Evolutionary conservation across 2,113 vertebrate genomes (phyloP).

Genomic region (Calypte anna): DNA sequence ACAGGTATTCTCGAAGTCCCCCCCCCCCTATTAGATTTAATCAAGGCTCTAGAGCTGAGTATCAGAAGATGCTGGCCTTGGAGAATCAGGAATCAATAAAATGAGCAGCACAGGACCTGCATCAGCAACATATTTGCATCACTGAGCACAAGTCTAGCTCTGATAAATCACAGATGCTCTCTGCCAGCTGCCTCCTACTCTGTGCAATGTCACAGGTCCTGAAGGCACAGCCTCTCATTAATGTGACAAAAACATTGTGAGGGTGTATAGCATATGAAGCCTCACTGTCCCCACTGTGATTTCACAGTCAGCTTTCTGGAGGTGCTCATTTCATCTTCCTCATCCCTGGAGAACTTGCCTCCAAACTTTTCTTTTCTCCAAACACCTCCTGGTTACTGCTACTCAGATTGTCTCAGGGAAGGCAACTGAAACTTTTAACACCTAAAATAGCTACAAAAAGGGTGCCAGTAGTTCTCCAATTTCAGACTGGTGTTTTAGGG

Average conservation of each 20-base stretch:
- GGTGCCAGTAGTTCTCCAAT: background rate
- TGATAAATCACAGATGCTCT: background rate
- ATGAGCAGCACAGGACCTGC: background rate
- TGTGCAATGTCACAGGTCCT: background rate
- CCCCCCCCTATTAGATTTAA: background rate
- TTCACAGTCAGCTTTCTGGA: background rate
- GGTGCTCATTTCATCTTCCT: background rate
- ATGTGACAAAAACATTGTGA: fast-evolving
- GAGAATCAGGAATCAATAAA: background rate
- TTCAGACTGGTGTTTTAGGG: background rate
- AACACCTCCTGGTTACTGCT: background rate
- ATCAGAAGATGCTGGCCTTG: background rate
- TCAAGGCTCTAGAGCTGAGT: background rate
- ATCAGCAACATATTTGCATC: background rate
- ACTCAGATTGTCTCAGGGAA: background rate
- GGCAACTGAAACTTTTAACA: background rate
- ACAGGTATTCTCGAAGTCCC: background rate
- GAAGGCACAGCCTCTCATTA: background rate
- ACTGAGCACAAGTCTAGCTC: background rate
- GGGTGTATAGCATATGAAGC: background rate
- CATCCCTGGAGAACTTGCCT: background rate
- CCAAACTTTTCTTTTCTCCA: background rate
- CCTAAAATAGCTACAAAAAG: background rate
- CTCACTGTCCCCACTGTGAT: fast-evolving
- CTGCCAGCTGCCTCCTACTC: background rate